Percentiles rank a stretch among this genome's conserved stretches.
phyloP scores from a whole-genome alignment of 2,797 vertebrate species.

The Setipinna tenuifilis region DNA sequence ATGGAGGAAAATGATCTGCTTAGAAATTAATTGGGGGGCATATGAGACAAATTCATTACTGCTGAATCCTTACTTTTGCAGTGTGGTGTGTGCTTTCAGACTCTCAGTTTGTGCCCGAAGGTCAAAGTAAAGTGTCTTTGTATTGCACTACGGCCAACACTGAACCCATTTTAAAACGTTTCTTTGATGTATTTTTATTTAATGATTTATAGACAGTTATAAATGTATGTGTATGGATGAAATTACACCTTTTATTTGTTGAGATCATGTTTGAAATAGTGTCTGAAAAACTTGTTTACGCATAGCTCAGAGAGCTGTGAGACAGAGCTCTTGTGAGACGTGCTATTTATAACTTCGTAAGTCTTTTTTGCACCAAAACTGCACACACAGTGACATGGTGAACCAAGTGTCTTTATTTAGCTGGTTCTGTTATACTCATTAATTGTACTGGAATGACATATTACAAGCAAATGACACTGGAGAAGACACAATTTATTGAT shows the following conservation, averaged over 20 bases:
- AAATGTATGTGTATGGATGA: too few species aligned
- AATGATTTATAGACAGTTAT: too few species aligned
- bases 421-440: not conserved
- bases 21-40: slow-evolving; percentile 38
- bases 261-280: too few species aligned
- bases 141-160: not conserved
- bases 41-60: slow-evolving; percentile 39
- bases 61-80: slow-evolving; percentile 38
- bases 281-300: slow-evolving; percentile 11
- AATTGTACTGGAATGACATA: not conserved
- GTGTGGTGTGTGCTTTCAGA: slow-evolving; percentile 34
- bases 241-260: too few species aligned
- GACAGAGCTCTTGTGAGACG: not conserved
- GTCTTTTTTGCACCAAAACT: slow-evolving; percentile 14
- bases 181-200: too few species aligned
- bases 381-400: slow-evolving; percentile 6
- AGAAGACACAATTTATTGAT: not conserved
- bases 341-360: not conserved
- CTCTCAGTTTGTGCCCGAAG: slow-evolving; percentile 22
- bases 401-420: not conserved
- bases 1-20: slow-evolving; percentile 38
- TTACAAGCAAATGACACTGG: not conserved
- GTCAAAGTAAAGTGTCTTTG: slow-evolving; percentile 23
- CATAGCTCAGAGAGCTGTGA: not conserved
- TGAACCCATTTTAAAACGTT: not conserved